These are phyloP conservation scores for Caenorhabditis sp. DNA, from an alignment of 2,888 invertebrate species.

Conservation along the genomic window DNA sequence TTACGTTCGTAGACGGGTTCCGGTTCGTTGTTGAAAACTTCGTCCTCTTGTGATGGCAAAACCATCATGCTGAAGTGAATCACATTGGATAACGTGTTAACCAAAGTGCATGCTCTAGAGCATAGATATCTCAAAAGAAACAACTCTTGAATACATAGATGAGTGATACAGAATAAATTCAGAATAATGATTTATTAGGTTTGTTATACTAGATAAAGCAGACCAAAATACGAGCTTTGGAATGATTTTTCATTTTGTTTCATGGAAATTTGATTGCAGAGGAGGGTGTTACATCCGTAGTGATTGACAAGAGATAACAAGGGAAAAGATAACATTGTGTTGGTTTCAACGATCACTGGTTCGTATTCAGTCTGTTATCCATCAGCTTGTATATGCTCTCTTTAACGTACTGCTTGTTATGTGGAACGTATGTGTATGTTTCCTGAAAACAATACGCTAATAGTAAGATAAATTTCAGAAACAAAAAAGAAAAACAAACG, in stretches of 20 bases:
- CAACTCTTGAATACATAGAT: not conserved
- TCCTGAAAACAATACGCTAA: slow-evolving; percentile 76
- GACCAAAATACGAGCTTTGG: not conserved
- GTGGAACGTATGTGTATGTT: slow-evolving; percentile 94
- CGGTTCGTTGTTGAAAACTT: slow-evolving; percentile 17
- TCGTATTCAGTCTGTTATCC: slow-evolving; percentile 61
- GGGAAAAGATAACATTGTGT: not conserved
- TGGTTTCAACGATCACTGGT: not conserved
- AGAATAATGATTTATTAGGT: not conserved
- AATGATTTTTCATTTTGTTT: not conserved
- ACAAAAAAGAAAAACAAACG: slow-evolving; percentile 43
- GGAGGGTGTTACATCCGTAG: slow-evolving; percentile 20
- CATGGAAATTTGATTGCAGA: slow-evolving; percentile 2
- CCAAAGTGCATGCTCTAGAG: not conserved
- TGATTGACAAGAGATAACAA: not conserved
- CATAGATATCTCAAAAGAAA: not conserved
- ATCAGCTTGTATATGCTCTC: slow-evolving; percentile 93
- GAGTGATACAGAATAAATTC: not conserved
- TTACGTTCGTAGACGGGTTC: slow-evolving; percentile 54
- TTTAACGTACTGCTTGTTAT: slow-evolving; percentile 99
- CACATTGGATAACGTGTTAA: not conserved
- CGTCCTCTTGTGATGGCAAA: slow-evolving; percentile 38
- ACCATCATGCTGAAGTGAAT: slow-evolving; percentile 47
- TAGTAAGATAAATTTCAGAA: no score
- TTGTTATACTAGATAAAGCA: not conserved